phyloP scores from a whole-genome alignment of 2,797 vertebrate genomes.

The Fundulus diaphanus region DNA sequence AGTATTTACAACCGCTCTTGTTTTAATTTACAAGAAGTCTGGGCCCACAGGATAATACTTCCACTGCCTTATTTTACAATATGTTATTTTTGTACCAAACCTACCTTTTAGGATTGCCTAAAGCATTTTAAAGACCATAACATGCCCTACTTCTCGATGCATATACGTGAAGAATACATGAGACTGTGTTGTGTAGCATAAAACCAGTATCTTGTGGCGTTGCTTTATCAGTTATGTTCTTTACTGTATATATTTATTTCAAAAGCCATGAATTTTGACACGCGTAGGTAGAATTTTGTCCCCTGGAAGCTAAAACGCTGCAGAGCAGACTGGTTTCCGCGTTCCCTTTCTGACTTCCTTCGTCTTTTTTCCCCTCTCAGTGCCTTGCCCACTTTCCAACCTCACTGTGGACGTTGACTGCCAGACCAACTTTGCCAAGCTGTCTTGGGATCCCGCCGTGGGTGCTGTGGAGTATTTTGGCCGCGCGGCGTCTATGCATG shows the following conservation, averaged over 20 bases:
- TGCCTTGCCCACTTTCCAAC: constrained; percentile 75
- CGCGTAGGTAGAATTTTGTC: too few species aligned
- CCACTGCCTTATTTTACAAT: too few species aligned
- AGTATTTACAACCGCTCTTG: too few species aligned
- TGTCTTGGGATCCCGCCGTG: constrained; percentile 75
- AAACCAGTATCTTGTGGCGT: too few species aligned
- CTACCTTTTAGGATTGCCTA: background rate
- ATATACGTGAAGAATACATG: background rate
- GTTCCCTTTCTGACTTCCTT: background rate
- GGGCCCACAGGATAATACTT: too few species aligned
- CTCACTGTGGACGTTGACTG: constrained; percentile 72
- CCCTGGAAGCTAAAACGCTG: too few species aligned
- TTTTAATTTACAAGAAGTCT: too few species aligned
- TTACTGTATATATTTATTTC: background rate
- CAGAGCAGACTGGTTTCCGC: background rate
- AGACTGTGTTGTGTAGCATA: too few species aligned
- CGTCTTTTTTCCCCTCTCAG: constrained; percentile 56
- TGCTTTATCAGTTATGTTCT: too few species aligned
- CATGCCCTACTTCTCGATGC: background rate
- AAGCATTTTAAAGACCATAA: background rate
- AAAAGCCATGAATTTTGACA: too few species aligned
- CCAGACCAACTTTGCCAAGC: constrained; percentile 56
- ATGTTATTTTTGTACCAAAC: too few species aligned
- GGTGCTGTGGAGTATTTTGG: constrained; percentile 70
- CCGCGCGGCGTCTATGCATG: constrained; percentile 41